Evolutionary conservation across 2,888 invertebrate species (phyloP), one percentile per base, ranked within the genome.

Genomic region (Busseola fusca): DNA sequence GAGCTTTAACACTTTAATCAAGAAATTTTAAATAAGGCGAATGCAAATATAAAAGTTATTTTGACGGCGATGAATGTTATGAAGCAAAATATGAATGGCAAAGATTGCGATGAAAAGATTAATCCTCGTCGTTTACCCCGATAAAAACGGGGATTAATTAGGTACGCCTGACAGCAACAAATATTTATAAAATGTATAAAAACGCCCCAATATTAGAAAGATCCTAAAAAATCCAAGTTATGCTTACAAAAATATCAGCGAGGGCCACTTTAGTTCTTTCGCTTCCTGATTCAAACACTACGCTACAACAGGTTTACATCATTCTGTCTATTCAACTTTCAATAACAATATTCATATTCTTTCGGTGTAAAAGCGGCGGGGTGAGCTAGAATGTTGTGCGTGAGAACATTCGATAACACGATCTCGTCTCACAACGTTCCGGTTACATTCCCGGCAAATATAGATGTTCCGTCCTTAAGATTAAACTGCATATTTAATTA

Each of bases 321-420:
- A n/a, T n/a, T n/a, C 30, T 56, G 25, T 0, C 37, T 30, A 25
- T 63, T 57, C 54, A 60, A 65, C 54, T 50, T 62, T 56, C 16
- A 65, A 82, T 62, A 75, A 80, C 48, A 78, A 66, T 74, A 71
- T 71, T 78, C 71, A 60, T 69, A 71, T 64, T 81, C 69, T 34
- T 81, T 70, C 78, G 70, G 82, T 86, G 83, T 81, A 78, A 84
- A 62, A 70, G 63, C 52, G 67, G 62, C 67, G 64, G 72, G 74
- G 74, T 80, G 78, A 68, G 66, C 75, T 72, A 82, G 80, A 78
- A 83, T 75, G 74, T 56, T 58, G 81, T 88, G 88, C 90, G 91
- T 92, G 91, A 91, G 90, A 92, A 89, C 85, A 90, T 90, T 88
- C 84, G 85, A 86, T 88, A 87, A 84, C 80, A 80, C 78, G 69